phyloP scores from a whole-genome alignment of 2,113 vertebrate species.

The Calonectris borealis region DNA sequence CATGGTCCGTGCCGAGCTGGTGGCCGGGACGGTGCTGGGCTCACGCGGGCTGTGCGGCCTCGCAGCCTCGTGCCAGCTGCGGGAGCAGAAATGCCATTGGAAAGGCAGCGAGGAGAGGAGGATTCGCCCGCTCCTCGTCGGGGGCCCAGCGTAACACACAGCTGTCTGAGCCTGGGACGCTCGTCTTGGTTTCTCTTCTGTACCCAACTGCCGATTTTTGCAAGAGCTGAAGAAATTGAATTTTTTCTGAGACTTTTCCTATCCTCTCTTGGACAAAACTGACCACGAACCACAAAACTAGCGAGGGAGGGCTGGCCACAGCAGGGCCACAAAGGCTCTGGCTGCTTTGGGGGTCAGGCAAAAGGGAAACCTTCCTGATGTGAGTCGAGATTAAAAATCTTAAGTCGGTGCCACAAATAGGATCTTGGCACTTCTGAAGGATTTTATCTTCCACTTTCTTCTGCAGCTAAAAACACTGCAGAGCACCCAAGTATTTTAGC shows the following conservation, averaged over 20 bases:
- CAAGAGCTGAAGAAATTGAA: background rate
- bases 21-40: background rate
- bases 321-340: background rate
- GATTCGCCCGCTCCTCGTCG: background rate
- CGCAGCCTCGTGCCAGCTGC: background rate
- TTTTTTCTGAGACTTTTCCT: background rate
- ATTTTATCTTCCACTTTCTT: background rate
- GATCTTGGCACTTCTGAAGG: background rate
- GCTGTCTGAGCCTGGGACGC: background rate
- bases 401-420: background rate
- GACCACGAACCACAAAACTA: background rate
- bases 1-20: background rate
- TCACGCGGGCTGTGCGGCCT: background rate
- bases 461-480: background rate
- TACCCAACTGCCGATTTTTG: background rate
- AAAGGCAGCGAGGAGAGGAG: background rate
- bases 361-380: background rate
- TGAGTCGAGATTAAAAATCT: background rate
- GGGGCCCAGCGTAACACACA: background rate
- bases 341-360: background rate
- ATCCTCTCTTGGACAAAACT: background rate
- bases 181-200: background rate
- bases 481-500: background rate
- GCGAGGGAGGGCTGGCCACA: background rate
- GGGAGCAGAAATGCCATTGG: background rate